phyloP scores from a whole-genome alignment of 2,113 vertebrate species.

The Rhinoptilus africanus region DNA sequence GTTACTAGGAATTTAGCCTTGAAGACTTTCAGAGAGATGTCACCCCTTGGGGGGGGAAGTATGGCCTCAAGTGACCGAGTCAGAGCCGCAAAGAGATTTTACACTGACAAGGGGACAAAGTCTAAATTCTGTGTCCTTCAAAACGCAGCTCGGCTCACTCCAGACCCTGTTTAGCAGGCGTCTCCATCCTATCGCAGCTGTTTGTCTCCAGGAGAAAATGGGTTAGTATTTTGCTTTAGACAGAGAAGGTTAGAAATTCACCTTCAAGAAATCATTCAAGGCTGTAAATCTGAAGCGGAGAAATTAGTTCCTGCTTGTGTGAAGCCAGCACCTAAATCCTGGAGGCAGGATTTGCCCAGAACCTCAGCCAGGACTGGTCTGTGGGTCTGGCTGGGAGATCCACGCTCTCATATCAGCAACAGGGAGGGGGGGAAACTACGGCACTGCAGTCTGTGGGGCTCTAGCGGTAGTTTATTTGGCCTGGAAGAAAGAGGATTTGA shows the following conservation, averaged over 20 bases:
- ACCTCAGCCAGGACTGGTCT: background rate
- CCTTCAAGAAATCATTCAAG: background rate
- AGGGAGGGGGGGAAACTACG: rapidly evolving
- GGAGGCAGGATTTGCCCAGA: background rate
- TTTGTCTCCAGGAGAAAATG: background rate
- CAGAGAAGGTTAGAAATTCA: background rate
- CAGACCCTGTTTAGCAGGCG: background rate
- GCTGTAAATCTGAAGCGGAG: background rate
- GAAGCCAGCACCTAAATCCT: background rate
- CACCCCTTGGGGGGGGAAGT: background rate
- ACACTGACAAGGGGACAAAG: background rate
- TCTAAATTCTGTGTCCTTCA: background rate
- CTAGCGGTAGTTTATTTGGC: background rate
- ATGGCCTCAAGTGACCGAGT: rapidly evolving
- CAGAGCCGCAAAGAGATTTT: background rate
- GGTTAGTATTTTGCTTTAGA: background rate
- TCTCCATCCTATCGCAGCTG: background rate
- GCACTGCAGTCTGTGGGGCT: background rate
- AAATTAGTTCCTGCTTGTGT: background rate
- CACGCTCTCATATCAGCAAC: rapidly evolving
- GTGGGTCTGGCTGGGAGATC: background rate
- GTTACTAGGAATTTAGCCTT: background rate
- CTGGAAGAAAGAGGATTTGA: background rate
- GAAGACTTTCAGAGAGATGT: background rate
- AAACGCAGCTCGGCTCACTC: background rate